Evolutionary conservation across 2,797 vertebrate species (phyloP).

Genomic region (Rhinella marina): DNA sequence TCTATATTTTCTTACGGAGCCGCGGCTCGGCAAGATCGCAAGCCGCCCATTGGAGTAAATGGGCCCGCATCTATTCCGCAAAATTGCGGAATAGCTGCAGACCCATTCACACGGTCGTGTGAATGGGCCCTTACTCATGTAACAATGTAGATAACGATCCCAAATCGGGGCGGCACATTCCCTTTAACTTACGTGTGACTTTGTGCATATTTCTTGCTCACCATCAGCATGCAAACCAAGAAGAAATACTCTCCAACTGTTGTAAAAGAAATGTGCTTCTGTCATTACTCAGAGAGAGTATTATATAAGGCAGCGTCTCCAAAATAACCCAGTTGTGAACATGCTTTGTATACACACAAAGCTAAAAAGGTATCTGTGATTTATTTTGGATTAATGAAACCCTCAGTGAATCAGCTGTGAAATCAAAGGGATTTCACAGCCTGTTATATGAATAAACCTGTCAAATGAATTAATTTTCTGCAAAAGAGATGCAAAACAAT

Average conservation of each 20-base stretch:
- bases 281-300: background rate
- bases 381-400: slow-evolving; percentile 54
- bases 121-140: no score
- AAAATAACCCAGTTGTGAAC: slow-evolving; percentile 40
- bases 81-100: no score
- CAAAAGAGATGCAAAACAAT: slow-evolving; percentile 60
- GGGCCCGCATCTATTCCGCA: no score
- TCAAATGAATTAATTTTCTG: slow-evolving; percentile 67
- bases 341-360: slow-evolving; percentile 11
- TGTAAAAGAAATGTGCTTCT: background rate
- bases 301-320: background rate
- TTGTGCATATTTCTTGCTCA: background rate
- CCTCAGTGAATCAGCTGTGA: slow-evolving; percentile 66
- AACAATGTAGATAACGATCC: no score
- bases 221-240: background rate
- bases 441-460: slow-evolving; percentile 70
- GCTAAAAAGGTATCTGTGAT: slow-evolving; percentile 46
- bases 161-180: background rate
- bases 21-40: no score
- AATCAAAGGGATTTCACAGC: slow-evolving; percentile 69
- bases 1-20: no score
- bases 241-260: background rate
- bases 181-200: background rate
- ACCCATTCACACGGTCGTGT: no score
- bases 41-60: no score